A percentile compares a stretch with the other conserved stretches of the same genome.
phyloP scores from a whole-genome alignment of 2,113 vertebrate genomes.

The Xyliphius kryptos region DNA sequence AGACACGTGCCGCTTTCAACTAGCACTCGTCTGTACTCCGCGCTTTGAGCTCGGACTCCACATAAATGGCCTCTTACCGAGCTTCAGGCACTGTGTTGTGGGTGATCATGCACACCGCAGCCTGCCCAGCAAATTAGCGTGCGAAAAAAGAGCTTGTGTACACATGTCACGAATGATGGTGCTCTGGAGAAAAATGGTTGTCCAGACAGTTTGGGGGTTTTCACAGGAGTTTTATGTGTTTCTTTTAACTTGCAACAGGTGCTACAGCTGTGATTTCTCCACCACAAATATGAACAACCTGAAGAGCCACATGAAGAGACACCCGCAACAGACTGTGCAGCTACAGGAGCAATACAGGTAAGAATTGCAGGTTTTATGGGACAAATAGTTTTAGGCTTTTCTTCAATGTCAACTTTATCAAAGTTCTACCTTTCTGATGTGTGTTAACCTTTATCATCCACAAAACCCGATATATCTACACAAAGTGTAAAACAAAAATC shows the following conservation, averaged over 20 bases:
- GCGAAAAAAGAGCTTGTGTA: background rate
- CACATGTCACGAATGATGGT: background rate
- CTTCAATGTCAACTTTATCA: background rate
- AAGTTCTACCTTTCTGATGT: too few relatives aligned
- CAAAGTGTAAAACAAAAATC: background rate
- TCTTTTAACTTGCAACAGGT: constrained; percentile 51
- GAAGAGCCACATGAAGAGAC: constrained; percentile 81
- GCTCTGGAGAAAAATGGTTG: background rate
- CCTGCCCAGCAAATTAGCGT: constrained; percentile 5
- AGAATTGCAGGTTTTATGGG: too few relatives aligned
- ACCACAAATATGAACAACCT: constrained; percentile 84
- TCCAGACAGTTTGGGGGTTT: background rate
- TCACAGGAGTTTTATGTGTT: background rate
- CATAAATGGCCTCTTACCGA: constrained; percentile 26
- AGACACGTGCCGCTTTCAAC: constrained; percentile 30
- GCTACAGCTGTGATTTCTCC: constrained; percentile 79
- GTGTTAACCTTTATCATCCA: too few relatives aligned
- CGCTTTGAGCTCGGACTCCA: constrained; percentile 18
- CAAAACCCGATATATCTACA: too few relatives aligned
- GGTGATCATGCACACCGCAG: constrained; percentile 2
- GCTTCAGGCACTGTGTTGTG: constrained; percentile 11
- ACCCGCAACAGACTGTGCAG: constrained; percentile 79
- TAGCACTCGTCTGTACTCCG: constrained; percentile 1
- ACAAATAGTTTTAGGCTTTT: too few relatives aligned
- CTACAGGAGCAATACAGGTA: constrained; percentile 81